Base-by-base conservation (phyloP, 2,888 invertebrate species). In the Drosophila picticornis region DNA sequence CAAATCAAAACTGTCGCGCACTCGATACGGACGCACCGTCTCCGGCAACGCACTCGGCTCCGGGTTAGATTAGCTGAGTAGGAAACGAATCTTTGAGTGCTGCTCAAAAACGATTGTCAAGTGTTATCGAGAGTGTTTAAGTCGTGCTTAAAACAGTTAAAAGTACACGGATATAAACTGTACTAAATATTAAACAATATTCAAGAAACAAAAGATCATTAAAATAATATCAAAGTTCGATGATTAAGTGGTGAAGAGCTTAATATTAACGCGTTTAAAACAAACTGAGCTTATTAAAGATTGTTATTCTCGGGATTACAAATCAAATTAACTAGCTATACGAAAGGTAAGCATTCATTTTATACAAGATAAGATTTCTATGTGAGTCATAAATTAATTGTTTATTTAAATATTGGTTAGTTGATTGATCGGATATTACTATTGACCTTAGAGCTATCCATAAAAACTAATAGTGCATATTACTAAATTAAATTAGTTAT, bases 1-100 rank as follows among this genome's bases (percentile, higher is more conserved):
- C 90, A 88, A 88, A 88, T 90, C 87, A 73, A 90, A 88, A 88
- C 76, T 90, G 87, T 89, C 87, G 87, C 90, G 87, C 87, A 89
- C 88, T 79, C 87, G 85, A 89, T 77, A 88, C 87, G 87, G 90
- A 88, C 87, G 87, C 84, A 86, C 71, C 81, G 90, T 85, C 84
- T 87, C 65, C 73, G 79, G 66, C 63, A 76, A 56, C 68, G 56
- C 60, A 66, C 59, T 52, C 77, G 75, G 63, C 65, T 55, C 55
- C 60, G 60, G 43, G 7, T 55, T 62, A 55, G 52, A 62, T 75
- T 34, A 62, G 31, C 52, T 48, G 60, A 57, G 16, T 29, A 57
- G 70, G 38, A 76, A 76, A 40, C 55, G 58, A 55, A 32, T 36
- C 51, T 53, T 66, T 32, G 27, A 73, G 66, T 71, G 70, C 29